phyloP scores from a whole-genome alignment of 1,140 invertebrate genomes.

The Luehdorfia chinensis region DNA sequence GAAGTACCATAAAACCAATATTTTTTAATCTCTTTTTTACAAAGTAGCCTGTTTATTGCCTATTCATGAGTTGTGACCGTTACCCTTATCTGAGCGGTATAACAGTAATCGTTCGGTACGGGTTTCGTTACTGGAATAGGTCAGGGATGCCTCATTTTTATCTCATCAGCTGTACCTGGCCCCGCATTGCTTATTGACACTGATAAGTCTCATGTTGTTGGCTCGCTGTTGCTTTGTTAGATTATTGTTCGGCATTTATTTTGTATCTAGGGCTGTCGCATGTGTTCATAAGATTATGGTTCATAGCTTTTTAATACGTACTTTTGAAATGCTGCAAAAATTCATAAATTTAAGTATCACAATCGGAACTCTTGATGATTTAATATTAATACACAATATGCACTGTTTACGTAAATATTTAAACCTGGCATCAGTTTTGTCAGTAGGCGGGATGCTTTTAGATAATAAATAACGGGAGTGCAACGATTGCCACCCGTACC shows the following conservation, averaged over 20 bases:
- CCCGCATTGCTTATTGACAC: conserved; percentile 15
- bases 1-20: too few relatives aligned
- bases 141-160: conserved; percentile 50
- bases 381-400: too few relatives aligned
- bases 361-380: too few relatives aligned
- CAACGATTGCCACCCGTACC: conserved; percentile 61
- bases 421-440: conserved; percentile 25
- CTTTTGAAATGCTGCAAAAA: too few relatives aligned
- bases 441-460: conserved; percentile 53
- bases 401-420: conserved; percentile 19
- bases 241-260: neutral
- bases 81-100: conserved; percentile 34
- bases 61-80: conserved; percentile 41
- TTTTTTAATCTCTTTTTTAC: too few relatives aligned
- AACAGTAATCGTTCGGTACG: conserved; percentile 29
- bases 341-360: too few relatives aligned
- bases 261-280: neutral
- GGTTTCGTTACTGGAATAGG: conserved; percentile 45
- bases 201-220: conserved; percentile 11
- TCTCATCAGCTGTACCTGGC: conserved; percentile 44
- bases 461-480: conserved; percentile 76
- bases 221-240: conserved; percentile 6
- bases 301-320: too few relatives aligned
- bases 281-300: too few relatives aligned
- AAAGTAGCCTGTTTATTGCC: conserved; percentile 2